These are phyloP conservation scores for Oithona nana DNA, from an alignment of 2,888 invertebrate genomes.

Conservation along the genomic window DNA sequence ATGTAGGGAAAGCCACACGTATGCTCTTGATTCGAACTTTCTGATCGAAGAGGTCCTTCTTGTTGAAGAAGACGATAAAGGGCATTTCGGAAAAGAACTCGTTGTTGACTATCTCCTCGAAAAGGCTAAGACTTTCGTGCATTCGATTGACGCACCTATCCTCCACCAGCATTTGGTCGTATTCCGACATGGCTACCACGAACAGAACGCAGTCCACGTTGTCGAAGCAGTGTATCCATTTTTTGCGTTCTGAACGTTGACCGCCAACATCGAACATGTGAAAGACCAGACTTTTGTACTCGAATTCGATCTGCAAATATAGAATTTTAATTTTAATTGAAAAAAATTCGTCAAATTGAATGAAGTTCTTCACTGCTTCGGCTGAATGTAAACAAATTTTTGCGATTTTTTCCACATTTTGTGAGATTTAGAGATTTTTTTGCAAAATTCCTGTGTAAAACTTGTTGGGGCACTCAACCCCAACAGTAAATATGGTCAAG, in stretches of 20 bases:
- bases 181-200: conserved; percentile 4
- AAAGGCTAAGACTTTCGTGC: conserved; percentile 42
- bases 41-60: conserved; percentile 35
- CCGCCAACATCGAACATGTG: conserved; percentile 77
- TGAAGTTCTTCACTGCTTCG: too few species aligned
- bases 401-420: too few species aligned
- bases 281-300: neutral
- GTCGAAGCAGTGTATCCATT: conserved; percentile 87
- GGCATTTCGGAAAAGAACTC: conserved; percentile 41
- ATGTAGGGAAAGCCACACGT: neutral
- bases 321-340: too few species aligned
- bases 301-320: neutral
- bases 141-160: conserved; percentile 36
- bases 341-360: too few species aligned
- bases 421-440: too few species aligned
- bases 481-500: too few species aligned
- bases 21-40: neutral
- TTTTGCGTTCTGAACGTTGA: conserved; percentile 76
- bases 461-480: too few species aligned
- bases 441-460: too few species aligned
- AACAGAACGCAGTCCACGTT: conserved; percentile 8
- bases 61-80: conserved; percentile 43
- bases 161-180: conserved; percentile 10
- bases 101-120: conserved; percentile 43
- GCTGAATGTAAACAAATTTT: too few species aligned